Evolutionary conservation across 2,113 vertebrate species (phyloP), one percentile per base, ranked within the genome.

Genomic region (Sinocyclocheilus grahami): DNA sequence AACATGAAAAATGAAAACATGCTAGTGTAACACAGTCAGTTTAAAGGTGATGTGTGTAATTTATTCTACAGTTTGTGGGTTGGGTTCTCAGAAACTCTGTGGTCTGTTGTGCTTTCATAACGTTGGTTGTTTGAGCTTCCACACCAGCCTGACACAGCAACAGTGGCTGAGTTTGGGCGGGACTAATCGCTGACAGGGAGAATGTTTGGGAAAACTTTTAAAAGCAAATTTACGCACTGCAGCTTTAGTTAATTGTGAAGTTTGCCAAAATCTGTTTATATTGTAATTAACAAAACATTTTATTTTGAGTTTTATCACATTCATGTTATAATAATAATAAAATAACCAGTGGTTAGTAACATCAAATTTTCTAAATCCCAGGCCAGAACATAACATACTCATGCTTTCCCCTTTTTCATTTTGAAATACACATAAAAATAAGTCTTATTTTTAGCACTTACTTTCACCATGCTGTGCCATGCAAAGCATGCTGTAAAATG

Each of bases 1-100:
- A 58, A 84, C 3, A 18, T 84, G 11, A 58, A 55, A 74, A 82
- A 30, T 48, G 13, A 30, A 46, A 67, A 67, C 24, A 55, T 78
- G 27, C 76, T 78, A 53, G 48, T 33, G 27, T 11, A 77, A 53
- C 75, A 27, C 24, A 53, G 63, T 46, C 39, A 16, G 60, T 46
- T 81, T 63, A 24, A 39, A 27, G 24, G 7, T 67, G 62, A 48
- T 8, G n/a, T 67, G n/a, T 24, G 46, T 77, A 30, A 77, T 77
- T 51, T 77, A 77, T 53, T 77, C 42, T 14, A 12, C 22, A 62
- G 53, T 55, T 55, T 77, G 24, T 77, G 13, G 22, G 12, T 27
- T 77, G n/a, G 51, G 16, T 77, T 30, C n/a, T 16, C 46, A 51
- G 16, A 18, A 78, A 62, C 58, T 20, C 55, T 62, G 58, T 62